phyloP scores from a whole-genome alignment of 2,113 vertebrate species.

The Gracilinanus agilis region DNA sequence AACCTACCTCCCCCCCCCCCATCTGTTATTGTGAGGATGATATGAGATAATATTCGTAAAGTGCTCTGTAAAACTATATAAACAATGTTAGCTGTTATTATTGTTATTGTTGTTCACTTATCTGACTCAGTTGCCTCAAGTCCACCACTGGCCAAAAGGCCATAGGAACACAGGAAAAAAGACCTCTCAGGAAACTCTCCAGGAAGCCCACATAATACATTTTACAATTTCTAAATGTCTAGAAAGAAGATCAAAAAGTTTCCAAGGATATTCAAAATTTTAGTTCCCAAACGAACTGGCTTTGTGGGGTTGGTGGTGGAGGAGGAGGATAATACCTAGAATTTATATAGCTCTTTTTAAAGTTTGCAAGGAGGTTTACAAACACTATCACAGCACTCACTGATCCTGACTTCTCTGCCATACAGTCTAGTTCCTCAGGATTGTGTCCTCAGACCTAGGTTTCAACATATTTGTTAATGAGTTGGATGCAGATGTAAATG shows the following conservation, averaged over 20 bases:
- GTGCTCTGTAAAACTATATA: too few relatives aligned
- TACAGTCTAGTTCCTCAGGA: neutral
- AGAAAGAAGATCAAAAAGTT: neutral
- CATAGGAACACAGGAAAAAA: neutral
- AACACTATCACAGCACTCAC: neutral
- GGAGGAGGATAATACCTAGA: neutral
- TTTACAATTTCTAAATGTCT: neutral
- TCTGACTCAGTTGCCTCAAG: neutral
- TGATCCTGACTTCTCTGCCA: neutral
- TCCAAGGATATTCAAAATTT: neutral
- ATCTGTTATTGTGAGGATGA: too few relatives aligned
- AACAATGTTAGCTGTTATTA: neutral
- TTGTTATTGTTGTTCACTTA: neutral
- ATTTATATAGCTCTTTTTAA: neutral
- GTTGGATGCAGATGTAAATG: neutral
- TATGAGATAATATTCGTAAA: neutral
- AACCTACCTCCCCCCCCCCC: too few relatives aligned
- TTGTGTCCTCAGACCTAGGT: neutral
- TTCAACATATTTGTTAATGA: neutral
- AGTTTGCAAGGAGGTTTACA: neutral
- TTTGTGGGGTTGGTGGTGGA: too few relatives aligned
- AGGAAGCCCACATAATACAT: neutral
- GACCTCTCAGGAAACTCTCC: neutral
- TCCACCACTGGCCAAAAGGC: neutral
- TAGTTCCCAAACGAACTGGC: neutral